These are phyloP conservation scores for Anabas testudineus DNA, from an alignment of 2,797 vertebrate genomes.

Conservation along the genomic window DNA sequence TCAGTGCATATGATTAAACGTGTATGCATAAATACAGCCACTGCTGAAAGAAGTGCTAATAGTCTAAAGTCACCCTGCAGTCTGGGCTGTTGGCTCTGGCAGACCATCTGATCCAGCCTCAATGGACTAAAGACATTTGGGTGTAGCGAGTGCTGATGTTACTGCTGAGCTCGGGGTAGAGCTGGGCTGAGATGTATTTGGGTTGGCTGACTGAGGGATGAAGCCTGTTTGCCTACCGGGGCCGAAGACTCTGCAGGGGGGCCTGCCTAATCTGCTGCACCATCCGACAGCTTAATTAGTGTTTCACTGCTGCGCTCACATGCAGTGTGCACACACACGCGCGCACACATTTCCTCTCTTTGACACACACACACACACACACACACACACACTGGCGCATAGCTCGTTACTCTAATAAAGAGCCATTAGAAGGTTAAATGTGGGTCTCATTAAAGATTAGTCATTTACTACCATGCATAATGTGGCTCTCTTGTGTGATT, in stretches of 20 bases:
- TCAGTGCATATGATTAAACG: conserved; percentile 1
- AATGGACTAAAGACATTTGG: conserved; percentile 60
- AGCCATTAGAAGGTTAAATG: conserved; percentile 83
- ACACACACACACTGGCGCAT: conserved; percentile 63
- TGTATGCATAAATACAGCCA: conserved; percentile 13
- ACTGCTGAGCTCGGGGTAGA: conserved; percentile 51
- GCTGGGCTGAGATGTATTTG: conserved; percentile 71
- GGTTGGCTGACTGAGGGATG: conserved; percentile 79
- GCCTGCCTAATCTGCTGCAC: conserved; percentile 77
- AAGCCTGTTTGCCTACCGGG: conserved; percentile 78
- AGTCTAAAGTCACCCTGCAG: conserved; percentile 41
- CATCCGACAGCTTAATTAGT: conserved; percentile 83
- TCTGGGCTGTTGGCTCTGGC: conserved; percentile 54
- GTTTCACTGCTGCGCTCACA: conserved; percentile 72
- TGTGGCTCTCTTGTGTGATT: conserved; percentile 76
- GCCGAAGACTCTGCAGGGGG: conserved; percentile 77
- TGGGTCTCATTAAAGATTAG: conserved; percentile 83
- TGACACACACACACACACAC: conserved; percentile 56
- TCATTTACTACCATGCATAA: conserved; percentile 79
- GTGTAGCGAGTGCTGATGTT: conserved; percentile 59
- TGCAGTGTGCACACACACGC: conserved; percentile 54
- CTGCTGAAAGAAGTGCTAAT: conserved; percentile 23
- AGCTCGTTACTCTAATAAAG: conserved; percentile 81
- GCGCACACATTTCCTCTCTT: conserved; percentile 29
- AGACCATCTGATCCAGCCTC: conserved; percentile 60